A percentile compares a stretch with the other conserved stretches of the same genome.
Conservation (phyloP, 2,797 vertebrate genomes). For the Anguilla megastoma region DNA sequence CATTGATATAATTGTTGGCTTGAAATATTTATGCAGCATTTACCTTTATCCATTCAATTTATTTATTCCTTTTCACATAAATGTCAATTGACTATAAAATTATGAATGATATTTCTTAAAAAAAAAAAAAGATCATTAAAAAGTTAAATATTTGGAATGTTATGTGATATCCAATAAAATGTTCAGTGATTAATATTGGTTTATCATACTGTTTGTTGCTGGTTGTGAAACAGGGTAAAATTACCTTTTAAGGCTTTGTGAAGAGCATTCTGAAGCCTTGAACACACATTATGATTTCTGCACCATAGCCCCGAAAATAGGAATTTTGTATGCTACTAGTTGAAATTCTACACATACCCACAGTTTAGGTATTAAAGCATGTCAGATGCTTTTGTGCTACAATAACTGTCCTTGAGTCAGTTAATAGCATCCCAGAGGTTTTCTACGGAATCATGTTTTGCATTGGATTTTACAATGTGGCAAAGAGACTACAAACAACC, state of each 20-base stretch:
- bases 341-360: neutral
- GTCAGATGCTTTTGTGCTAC: neutral
- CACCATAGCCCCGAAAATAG: neutral
- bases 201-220: neutral
- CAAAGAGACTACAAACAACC: neutral
- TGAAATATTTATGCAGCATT: neutral
- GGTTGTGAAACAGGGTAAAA: neutral
- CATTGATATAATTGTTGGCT: neutral
- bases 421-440: neutral
- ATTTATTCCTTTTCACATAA: neutral
- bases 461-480: neutral
- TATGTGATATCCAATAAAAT: neutral
- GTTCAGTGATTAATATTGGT: neutral
- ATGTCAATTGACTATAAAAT: neutral
- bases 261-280: neutral
- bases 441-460: neutral
- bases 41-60: neutral
- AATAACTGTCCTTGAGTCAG: neutral
- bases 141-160: neutral
- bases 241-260: neutral
- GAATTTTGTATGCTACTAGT: neutral
- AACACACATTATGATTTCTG: neutral
- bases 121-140: neutral
- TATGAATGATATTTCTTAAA: neutral
- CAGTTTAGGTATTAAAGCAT: neutral